Evolutionary conservation across 1,140 invertebrate species (phyloP).

Genomic region (Heliconius melpomene): DNA sequence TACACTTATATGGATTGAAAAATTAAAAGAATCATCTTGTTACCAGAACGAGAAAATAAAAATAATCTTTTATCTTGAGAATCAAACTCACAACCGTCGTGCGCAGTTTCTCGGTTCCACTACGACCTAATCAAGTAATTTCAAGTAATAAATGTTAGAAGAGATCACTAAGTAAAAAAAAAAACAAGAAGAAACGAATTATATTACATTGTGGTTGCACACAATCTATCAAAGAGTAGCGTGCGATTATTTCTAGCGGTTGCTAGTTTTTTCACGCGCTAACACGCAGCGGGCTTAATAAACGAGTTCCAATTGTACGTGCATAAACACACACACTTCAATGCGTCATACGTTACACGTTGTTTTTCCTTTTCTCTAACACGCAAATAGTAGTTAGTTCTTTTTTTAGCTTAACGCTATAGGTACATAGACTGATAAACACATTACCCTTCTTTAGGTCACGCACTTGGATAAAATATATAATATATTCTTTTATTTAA

Average conservation of each 20-base stretch:
- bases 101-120: too few relatives aligned
- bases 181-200: not conserved
- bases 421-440: too few relatives aligned
- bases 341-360: not conserved
- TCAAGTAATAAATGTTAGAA: not conserved
- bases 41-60: too few relatives aligned
- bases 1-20: too few relatives aligned
- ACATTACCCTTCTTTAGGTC: too few relatives aligned
- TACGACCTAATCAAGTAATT: too few relatives aligned
- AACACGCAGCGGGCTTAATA: conserved; percentile 43
- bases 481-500: too few relatives aligned
- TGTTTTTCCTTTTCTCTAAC: not conserved
- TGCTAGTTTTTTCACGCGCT: conserved; percentile 51
- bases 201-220: not conserved
- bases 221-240: conserved; percentile 39
- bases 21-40: too few relatives aligned
- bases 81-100: too few relatives aligned
- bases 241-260: conserved; percentile 54
- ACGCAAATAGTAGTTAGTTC: not conserved
- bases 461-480: too few relatives aligned
- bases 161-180: not conserved
- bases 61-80: too few relatives aligned
- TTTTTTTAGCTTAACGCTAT: too few relatives aligned
- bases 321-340: not conserved
- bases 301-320: not conserved